Conservation (phyloP, 2,888 invertebrate species). For the Lomographa bimaculata region DNA sequence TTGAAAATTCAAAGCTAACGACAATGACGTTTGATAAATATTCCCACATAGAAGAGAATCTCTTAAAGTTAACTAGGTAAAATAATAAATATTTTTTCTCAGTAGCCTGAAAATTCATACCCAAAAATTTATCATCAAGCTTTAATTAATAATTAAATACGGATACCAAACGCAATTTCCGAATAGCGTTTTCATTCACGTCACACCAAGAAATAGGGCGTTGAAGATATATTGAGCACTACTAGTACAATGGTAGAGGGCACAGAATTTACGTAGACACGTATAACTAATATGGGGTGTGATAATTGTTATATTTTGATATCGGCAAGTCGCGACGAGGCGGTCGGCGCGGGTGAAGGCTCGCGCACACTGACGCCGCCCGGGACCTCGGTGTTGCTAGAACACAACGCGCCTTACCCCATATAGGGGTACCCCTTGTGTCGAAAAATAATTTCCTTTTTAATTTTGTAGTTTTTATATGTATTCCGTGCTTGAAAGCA, state of each 20-base stretch:
- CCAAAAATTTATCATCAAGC: slow-evolving; percentile 15
- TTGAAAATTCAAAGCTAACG: no score
- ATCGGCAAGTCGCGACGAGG: slow-evolving; percentile 48
- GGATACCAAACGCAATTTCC: slow-evolving; percentile 1
- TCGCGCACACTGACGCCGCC: slow-evolving; percentile 81
- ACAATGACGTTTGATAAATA: no score
- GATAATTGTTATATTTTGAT: slow-evolving; percentile 32
- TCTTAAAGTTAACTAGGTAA: no score
- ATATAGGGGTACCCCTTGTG: slow-evolving; percentile 19
- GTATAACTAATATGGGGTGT: slow-evolving; percentile 48
- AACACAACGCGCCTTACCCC: slow-evolving; percentile 41
- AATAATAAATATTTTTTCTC: no score
- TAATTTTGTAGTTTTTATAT: slow-evolving; percentile 9
- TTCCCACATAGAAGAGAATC: no score
- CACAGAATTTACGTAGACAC: slow-evolving; percentile 44
- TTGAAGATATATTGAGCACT: slow-evolving; percentile 16
- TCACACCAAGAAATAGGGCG: slow-evolving; percentile 2
- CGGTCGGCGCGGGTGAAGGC: slow-evolving; percentile 64
- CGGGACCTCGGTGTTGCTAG: slow-evolving; percentile 67
- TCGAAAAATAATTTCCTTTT: slow-evolving; percentile 7
- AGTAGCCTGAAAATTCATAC: slow-evolving; percentile 5
- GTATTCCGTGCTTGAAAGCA: slow-evolving; percentile 5
- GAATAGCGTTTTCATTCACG: slow-evolving; percentile 2
- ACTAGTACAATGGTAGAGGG: slow-evolving; percentile 21
- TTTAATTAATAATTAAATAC: slow-evolving; percentile 8